Evolutionary conservation across 2,113 vertebrate genomes (phyloP).

Genomic region (Neogobius melanostomus): DNA sequence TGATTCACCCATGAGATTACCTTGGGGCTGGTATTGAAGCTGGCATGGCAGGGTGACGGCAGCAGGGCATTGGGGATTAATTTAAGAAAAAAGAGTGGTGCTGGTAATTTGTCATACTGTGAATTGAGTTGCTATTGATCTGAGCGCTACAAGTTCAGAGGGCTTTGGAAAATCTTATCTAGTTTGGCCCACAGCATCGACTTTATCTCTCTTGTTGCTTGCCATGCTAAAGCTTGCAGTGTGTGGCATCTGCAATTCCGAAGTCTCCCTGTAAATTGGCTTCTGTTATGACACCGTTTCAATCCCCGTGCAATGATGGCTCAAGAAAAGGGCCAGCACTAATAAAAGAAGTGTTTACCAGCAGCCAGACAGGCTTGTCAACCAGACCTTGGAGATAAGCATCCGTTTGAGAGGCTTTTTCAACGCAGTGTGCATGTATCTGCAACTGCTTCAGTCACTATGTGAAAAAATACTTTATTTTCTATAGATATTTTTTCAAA

Average conservation of each 20-base stretch:
- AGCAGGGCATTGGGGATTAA: conserved; percentile 48
- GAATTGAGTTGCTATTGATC: conserved; percentile 60
- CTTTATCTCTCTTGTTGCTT: background rate
- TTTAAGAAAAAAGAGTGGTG: conserved; percentile 18
- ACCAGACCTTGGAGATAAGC: conserved; percentile 12
- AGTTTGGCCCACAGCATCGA: conserved; percentile 22
- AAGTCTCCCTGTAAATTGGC: background rate
- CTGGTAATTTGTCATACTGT: conserved; percentile 55
- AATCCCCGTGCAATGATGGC: background rate
- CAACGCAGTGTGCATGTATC: conserved; percentile 52
- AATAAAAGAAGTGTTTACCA: conserved; percentile 5
- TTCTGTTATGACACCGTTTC: background rate
- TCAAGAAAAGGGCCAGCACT: background rate
- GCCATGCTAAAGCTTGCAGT: background rate
- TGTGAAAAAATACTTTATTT: conserved; percentile 45
- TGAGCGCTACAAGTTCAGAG: conserved; percentile 45
- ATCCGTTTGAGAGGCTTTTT: conserved; percentile 33
- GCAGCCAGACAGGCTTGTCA: conserved; percentile 33
- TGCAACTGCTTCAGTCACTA: conserved; percentile 33
- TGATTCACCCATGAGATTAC: conserved; percentile 66
- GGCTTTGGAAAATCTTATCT: conserved; percentile 38
- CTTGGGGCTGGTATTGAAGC: conserved; percentile 65
- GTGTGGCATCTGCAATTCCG: background rate
- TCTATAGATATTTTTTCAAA: conserved; percentile 43
- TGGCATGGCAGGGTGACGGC: conserved; percentile 48